Evolutionary conservation across 2,797 vertebrate species (phyloP), one percentile per base, ranked within the genome.

Genomic region (Anolis apletophallus): DNA sequence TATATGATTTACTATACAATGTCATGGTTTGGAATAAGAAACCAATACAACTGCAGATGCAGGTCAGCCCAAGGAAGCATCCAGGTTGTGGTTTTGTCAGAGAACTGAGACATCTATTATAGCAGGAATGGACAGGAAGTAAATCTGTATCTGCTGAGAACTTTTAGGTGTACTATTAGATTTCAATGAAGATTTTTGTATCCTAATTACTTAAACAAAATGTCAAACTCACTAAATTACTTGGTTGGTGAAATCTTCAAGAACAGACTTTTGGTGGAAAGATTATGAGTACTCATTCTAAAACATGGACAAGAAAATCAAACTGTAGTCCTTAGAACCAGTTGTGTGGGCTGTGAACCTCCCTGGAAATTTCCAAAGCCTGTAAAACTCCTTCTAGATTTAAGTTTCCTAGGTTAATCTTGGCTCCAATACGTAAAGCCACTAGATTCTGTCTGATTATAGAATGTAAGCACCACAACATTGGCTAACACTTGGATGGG

Each of bases 51-150:
- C 29, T 34, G 67, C 14, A 16, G 8, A 69, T 69, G 32, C n/a
- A 69, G n/a, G 34, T 69, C 68, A 5, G 26, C 55, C 14, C 21
- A 61, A 32, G 2, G 9, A 74, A 21, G 57, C 4, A 19, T 68
- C 17, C 19, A 10, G 26, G 32, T 9, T 46, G 16, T 61, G 5
- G 23, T 61, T 59, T 46, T 61, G 17, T n/a, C n/a, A n/a, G n/a
- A n/a, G n/a, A n/a, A n/a, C n/a, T 11, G 21, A 50, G 19, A 10
- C 32, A 64, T 23, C 82, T 64, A 11, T 61, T 74, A 50, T 16
- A 90, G 97, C 19, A 73, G 21, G 9, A 73, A 23, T 76, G 74
- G 14, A 3, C 40, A 29, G 1, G 26, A 74, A 12, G 36, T 50
- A 26, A 23, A 32, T 29, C 36, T 23, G 11, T 46, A 52, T 52